Conservation (phyloP, 2,797 vertebrate species). For the Anguilla obscura region DNA sequence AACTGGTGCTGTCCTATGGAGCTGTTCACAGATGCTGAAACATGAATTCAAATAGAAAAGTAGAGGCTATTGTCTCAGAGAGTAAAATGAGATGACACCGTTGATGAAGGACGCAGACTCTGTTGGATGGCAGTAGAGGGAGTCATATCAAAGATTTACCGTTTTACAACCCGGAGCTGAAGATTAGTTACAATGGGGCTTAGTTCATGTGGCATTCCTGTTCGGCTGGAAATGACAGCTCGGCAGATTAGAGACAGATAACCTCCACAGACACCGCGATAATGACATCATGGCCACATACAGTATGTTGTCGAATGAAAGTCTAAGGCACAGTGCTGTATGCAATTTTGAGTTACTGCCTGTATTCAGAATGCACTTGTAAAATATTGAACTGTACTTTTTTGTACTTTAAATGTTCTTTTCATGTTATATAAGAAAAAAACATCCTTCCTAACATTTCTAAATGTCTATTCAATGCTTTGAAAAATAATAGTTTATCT, state of each 20-base stretch:
- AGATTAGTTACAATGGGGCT: constrained; percentile 44
- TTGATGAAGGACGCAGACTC: background rate
- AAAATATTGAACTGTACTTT: background rate
- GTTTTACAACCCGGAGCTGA: constrained; percentile 43
- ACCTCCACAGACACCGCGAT: background rate
- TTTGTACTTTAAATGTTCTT: background rate
- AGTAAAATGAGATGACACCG: constrained; percentile 12
- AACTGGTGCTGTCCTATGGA: background rate
- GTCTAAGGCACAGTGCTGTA: background rate
- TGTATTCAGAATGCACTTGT: background rate
- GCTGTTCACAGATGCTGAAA: background rate
- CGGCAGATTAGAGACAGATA: background rate
- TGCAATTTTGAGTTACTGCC: background rate
- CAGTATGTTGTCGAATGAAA: background rate
- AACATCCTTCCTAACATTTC: background rate
- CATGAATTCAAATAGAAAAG: background rate
- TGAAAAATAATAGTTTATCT: background rate
- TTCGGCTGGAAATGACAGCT: background rate
- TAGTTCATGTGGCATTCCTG: background rate
- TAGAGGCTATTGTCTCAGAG: background rate
- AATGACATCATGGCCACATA: background rate
- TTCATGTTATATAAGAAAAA: background rate
- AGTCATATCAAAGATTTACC: constrained; percentile 28
- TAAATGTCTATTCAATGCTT: background rate
- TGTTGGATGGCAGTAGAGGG: constrained; percentile 32